A percentile compares a stretch with the other conserved stretches of the same genome.
These are phyloP conservation scores for Eupithecia dodoneata DNA, from an alignment of 2,888 invertebrate genomes.

Conservation along the genomic window DNA sequence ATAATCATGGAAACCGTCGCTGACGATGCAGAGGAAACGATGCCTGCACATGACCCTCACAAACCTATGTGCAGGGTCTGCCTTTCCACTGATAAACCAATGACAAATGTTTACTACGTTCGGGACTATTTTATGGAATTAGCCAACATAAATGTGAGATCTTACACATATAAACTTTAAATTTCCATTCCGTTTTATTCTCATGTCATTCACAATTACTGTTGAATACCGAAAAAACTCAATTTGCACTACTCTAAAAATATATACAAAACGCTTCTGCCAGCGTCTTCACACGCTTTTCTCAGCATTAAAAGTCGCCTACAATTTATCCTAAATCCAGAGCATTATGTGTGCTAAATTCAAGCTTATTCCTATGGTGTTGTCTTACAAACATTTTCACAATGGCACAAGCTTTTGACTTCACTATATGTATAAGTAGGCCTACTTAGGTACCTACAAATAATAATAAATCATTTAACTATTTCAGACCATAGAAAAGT, in stretches of 20 bases:
- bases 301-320: background rate
- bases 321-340: background rate
- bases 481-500: too few relatives aligned
- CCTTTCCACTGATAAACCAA: slow-evolving; percentile 61
- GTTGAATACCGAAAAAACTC: background rate
- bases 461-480: too few relatives aligned
- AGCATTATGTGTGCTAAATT: background rate
- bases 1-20: slow-evolving; percentile 29
- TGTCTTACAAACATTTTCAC: background rate
- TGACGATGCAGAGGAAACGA: slow-evolving; percentile 44
- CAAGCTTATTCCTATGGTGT: background rate
- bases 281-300: background rate
- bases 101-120: slow-evolving; percentile 51
- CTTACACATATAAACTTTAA: background rate
- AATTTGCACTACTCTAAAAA: background rate
- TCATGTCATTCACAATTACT: background rate
- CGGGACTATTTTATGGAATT: slow-evolving; percentile 60
- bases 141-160: slow-evolving; percentile 64
- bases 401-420: background rate
- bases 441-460: background rate
- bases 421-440: background rate
- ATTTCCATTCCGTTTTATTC: background rate
- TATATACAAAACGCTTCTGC: background rate
- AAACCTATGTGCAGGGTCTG: slow-evolving; percentile 70
- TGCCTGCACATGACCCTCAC: slow-evolving; percentile 48